phyloP scores from a whole-genome alignment of 1,140 invertebrate species.

The Leguminivora glycinivorella region DNA sequence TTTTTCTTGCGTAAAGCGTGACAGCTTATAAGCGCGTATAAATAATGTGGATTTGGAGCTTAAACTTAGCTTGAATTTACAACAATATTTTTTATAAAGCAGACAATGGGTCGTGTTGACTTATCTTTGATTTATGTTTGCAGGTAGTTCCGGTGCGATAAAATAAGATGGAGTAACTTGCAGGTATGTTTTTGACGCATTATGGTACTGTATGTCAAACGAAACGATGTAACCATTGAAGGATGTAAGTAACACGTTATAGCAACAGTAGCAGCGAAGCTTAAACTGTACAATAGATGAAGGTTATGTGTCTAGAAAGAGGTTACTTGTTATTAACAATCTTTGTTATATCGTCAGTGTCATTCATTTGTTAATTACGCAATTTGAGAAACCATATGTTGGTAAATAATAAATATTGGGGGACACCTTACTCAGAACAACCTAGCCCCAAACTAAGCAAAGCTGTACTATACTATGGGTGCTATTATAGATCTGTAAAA shows the following conservation, averaged over 20 bases:
- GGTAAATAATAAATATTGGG: too few species aligned
- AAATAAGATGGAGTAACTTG: background rate
- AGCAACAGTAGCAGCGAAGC: too few species aligned
- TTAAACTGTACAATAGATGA: background rate
- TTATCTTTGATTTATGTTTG: background rate
- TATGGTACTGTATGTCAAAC: background rate
- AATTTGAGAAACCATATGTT: too few species aligned
- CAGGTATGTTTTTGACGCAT: background rate
- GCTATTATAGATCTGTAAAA: too few species aligned
- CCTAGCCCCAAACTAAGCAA: too few species aligned
- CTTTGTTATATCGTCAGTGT: too few species aligned
- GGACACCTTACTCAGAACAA: too few species aligned
- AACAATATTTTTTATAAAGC: background rate
- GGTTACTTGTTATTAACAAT: too few species aligned
- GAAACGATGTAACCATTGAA: too few species aligned
- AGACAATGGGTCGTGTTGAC: background rate
- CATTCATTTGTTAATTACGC: too few species aligned
- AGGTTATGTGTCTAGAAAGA: background rate
- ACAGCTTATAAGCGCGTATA: background rate
- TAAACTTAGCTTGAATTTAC: background rate
- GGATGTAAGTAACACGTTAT: too few species aligned
- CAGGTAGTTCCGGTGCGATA: background rate
- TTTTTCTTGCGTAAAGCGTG: background rate
- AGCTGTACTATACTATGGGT: too few species aligned
- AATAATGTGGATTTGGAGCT: background rate